Evolutionary conservation across 1,140 invertebrate genomes (phyloP).

Genomic region (Ruditapes philippinarum): DNA sequence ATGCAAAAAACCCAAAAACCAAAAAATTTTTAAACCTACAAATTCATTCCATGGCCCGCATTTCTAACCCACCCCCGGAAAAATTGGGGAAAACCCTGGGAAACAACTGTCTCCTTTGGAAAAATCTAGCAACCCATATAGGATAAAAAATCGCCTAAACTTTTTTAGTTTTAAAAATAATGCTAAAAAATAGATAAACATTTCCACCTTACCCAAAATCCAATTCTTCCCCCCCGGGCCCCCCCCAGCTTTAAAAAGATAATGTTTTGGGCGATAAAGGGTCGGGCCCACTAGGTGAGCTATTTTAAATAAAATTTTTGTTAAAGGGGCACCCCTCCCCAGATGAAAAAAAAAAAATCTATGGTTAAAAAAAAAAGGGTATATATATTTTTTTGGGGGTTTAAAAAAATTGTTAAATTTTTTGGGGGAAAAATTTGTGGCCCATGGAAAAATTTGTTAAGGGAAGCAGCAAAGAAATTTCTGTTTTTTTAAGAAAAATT

Average conservation of each 20-base stretch:
- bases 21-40: constrained; percentile 75
- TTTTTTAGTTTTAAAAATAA: constrained; percentile 79
- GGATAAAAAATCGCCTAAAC: constrained; percentile 68
- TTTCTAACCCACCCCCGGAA: constrained; percentile 84
- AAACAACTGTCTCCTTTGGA: constrained; percentile 79
- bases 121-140: constrained; percentile 77
- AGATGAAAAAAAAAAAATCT: no score
- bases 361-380: no score
- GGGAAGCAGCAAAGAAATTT: no score
- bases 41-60: constrained; percentile 74
- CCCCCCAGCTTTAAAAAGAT: constrained; percentile 60
- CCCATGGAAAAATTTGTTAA: no score
- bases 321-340: no score
- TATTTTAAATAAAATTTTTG: no score
- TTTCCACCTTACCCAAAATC: constrained; percentile 72
- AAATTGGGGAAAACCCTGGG: constrained; percentile 82
- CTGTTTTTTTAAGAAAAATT: no score
- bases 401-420: no score
- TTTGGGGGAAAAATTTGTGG: no score
- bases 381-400: no score
- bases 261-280: constrained; percentile 68
- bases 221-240: neutral
- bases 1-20: constrained; percentile 70
- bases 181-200: constrained; percentile 78
- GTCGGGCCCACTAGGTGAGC: constrained; percentile 60